Base-by-base conservation (phyloP, 2,113 vertebrate genomes). In the Enhydra lutris region DNA sequence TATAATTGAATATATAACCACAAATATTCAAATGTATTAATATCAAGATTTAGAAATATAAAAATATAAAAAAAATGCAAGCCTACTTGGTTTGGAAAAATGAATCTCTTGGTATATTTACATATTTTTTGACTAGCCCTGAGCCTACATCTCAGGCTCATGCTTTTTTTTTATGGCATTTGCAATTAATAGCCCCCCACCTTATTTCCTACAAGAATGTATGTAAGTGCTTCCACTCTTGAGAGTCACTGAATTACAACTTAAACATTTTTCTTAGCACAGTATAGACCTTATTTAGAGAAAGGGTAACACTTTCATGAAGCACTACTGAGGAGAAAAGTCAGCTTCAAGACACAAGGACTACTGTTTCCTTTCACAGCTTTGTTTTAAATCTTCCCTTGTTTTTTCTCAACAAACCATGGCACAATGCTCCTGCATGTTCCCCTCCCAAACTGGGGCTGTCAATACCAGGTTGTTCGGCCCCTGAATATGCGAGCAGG, bases 341-440 rank as follows among this genome's bases (percentile, higher is more conserved):
- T 98, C 98, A 97, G 98, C 96, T 96, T 98, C 31, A 85, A 98
- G 98, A 99, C 99, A 99, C 99, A 99, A 99, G 99, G 98, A 97
- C 99, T 97, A 99, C 99, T 99, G 99, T 99, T 99, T 97, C 98
- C 97, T 96, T 99, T 99, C 97, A 98, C 93, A 61, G 91, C 99
- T 99, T 99, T 99, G 99, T 99, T 99, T 99, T 97, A 98, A 97
- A 95, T 98, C 97, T 98, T 97, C 98, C 99, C 99, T 99, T 99
- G 99, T 99, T 99, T 99, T 98, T 99, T 98, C 99, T 98, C 99
- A 98, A 98, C 98, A 99, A 99, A 99, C 98, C 98, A 97, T 97
- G 97, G 98, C n/a, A 98, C 99, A 99, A 99, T 99, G 98, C 98
- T 98, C 98, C 97, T 39, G 90, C 98, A 86, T 83, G 71, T 98